A percentile compares a stretch with the other conserved stretches of the same genome.
phyloP scores from a whole-genome alignment of 2,113 vertebrate genomes.

The Myanophis thanlyinensis region DNA sequence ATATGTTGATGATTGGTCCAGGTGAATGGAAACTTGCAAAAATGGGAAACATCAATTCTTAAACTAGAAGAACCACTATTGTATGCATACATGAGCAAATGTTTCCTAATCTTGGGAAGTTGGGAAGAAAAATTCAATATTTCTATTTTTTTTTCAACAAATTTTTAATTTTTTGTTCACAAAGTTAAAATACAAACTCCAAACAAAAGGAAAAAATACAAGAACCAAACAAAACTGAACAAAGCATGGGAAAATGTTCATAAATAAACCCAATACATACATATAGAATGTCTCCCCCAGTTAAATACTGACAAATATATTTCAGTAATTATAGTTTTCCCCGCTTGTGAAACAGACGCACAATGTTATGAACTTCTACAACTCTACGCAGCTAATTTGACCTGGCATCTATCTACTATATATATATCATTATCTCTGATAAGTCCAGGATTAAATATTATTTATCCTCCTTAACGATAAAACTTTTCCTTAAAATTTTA shows the following conservation, averaged over 20 bases:
- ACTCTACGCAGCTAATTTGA: background rate
- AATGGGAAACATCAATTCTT: background rate
- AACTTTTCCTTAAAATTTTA: background rate
- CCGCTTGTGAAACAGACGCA: background rate
- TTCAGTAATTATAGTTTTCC: background rate
- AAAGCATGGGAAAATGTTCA: background rate
- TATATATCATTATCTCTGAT: background rate
- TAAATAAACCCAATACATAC: background rate
- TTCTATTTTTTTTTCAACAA: background rate
- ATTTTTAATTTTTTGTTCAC: background rate
- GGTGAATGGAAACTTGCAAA: background rate
- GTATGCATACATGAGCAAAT: background rate
- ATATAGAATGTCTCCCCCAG: background rate
- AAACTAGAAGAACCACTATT: background rate
- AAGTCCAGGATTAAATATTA: background rate
- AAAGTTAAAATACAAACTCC: background rate
- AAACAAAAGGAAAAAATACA: background rate
- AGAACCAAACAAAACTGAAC: background rate
- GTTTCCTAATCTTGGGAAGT: background rate
- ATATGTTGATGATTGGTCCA: background rate
- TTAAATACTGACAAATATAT: background rate
- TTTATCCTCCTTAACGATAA: background rate
- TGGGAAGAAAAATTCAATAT: background rate
- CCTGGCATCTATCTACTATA: background rate
- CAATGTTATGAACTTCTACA: background rate